A percentile compares a stretch with the other conserved stretches of the same genome.
Conservation (phyloP, 2,113 vertebrate genomes). For the Orcinus orca region DNA sequence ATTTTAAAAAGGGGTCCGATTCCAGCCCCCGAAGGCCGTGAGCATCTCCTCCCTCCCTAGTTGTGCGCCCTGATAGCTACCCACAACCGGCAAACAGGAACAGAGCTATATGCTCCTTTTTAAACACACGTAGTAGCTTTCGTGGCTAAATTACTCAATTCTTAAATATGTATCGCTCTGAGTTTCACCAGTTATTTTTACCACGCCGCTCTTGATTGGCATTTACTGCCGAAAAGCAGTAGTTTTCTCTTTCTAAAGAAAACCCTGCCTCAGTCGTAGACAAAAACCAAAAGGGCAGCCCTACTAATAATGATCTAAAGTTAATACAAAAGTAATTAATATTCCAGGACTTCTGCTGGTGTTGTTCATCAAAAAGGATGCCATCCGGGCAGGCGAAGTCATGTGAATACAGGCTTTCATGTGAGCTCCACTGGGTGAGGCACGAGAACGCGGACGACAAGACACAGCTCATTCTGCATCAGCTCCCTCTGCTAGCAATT, state of each 20-base stretch:
- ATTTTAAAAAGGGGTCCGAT: conserved; percentile 45
- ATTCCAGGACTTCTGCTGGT: background rate
- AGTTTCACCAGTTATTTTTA: background rate
- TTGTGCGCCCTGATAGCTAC: accelerated
- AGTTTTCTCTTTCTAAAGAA: conserved; percentile 5
- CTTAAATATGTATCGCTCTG: accelerated
- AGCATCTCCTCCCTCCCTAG: background rate
- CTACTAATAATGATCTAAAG: background rate
- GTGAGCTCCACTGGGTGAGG: accelerated
- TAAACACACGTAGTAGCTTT: accelerated
- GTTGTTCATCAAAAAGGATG: background rate
- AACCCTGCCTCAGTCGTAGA: background rate
- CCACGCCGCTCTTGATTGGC: background rate
- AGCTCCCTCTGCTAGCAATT: background rate
- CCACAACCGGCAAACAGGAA: background rate
- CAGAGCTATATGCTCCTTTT: background rate
- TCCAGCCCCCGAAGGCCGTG: background rate
- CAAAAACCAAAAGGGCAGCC: background rate
- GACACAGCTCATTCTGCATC: background rate
- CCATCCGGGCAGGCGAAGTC: background rate
- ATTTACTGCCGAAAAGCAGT: conserved; percentile 24
- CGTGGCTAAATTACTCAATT: background rate
- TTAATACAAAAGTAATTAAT: background rate
- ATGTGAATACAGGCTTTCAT: accelerated
- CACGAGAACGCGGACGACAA: background rate